phyloP scores from a whole-genome alignment of 2,888 invertebrate genomes.

The Euclidia mi region DNA sequence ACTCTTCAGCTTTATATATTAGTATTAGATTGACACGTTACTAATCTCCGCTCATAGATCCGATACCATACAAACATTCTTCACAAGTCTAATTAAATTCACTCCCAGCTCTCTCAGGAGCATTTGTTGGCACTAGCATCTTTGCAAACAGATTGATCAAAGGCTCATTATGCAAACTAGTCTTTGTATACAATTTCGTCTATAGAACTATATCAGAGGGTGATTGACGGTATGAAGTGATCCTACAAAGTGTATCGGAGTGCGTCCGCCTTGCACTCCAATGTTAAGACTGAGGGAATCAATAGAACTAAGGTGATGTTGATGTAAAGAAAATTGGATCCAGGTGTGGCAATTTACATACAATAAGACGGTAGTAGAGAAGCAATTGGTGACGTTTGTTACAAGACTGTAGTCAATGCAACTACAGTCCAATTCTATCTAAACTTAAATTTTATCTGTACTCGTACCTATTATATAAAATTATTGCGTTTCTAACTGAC shows the following conservation, averaged over 20 bases:
- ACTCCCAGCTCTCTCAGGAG: too few species aligned
- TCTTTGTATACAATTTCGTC: constrained; percentile 28
- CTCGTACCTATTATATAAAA: too few species aligned
- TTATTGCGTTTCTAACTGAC: too few species aligned
- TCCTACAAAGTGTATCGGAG: constrained; percentile 35
- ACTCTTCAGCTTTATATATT: too few species aligned
- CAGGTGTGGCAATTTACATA: constrained; percentile 26
- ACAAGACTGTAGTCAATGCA: too few species aligned
- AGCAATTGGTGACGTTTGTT: neutral
- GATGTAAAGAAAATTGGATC: constrained; percentile 13
- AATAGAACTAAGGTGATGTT: constrained; percentile 25
- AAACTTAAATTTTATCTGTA: too few species aligned
- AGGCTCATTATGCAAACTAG: constrained; percentile 7
- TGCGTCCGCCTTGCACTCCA: constrained; percentile 36
- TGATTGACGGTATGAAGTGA: constrained; percentile 36
- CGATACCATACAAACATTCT: too few species aligned
- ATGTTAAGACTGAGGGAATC: constrained; percentile 39
- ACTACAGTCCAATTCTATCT: too few species aligned
- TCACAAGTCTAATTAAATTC: too few species aligned
- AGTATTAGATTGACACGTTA: too few species aligned
- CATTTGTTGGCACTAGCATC: constrained; percentile 8
- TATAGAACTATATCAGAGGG: constrained; percentile 31
- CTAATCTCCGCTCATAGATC: too few species aligned
- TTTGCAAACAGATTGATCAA: constrained; percentile 29
- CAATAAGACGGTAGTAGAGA: constrained; percentile 1